Evolutionary conservation across 2,113 vertebrate genomes (phyloP).

Genomic region (Planiliza haematocheilus): DNA sequence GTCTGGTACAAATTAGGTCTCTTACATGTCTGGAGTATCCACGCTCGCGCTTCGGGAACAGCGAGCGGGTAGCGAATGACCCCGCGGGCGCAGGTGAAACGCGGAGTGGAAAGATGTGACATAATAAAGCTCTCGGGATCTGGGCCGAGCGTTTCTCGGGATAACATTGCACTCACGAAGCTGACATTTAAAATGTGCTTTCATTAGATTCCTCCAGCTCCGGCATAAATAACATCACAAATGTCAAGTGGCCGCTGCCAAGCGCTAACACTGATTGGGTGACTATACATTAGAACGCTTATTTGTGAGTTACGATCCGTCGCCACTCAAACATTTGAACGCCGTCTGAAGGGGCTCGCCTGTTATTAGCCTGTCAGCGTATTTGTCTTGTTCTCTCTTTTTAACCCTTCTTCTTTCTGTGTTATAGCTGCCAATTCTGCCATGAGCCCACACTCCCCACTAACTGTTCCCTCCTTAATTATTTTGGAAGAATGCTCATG

Average conservation of each 20-base stretch:
- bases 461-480: constrained; percentile 71
- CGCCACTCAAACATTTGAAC: constrained; percentile 34
- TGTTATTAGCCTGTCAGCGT: constrained; percentile 70
- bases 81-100: too few relatives aligned
- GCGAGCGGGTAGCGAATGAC: too few relatives aligned
- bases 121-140: neutral
- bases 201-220: constrained; percentile 34
- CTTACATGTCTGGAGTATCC: neutral
- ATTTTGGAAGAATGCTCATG: constrained; percentile 78
- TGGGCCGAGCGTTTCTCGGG: neutral
- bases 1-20: constrained; percentile 50
- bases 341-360: constrained; percentile 40
- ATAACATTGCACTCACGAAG: constrained; percentile 1
- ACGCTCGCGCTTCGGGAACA: too few relatives aligned
- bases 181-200: constrained; percentile 51
- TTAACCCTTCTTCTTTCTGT: constrained; percentile 4
- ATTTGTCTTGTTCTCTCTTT: constrained; percentile 60
- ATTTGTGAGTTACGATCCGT: constrained; percentile 53
- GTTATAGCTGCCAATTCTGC: constrained; percentile 61
- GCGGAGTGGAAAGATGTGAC: constrained; percentile 6
- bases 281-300: constrained; percentile 19
- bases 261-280: constrained; percentile 9
- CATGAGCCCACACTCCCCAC: constrained; percentile 48
- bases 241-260: constrained; percentile 42
- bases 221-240: constrained; percentile 49